Evolutionary conservation across 2,797 vertebrate species (phyloP).

Genomic region (Discoglossus pictus): DNA sequence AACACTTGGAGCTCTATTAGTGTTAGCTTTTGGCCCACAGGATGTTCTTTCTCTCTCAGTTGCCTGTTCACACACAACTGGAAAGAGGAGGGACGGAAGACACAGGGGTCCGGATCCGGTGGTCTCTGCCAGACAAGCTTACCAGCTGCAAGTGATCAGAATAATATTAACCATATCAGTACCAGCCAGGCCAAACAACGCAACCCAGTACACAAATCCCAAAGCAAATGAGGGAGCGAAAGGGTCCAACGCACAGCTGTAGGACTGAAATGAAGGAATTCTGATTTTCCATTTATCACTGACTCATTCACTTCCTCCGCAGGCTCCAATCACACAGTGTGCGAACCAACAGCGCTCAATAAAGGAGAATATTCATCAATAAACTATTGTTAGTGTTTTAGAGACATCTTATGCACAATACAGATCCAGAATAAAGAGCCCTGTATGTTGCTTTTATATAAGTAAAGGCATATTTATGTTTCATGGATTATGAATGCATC

Average conservation of each 20-base stretch:
- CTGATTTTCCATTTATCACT: constrained; percentile 43
- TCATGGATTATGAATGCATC: too few species aligned
- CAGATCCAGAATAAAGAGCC: too few species aligned
- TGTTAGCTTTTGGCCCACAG: constrained; percentile 25
- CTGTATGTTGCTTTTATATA: too few species aligned
- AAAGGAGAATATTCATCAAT: constrained; percentile 32
- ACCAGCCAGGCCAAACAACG: neutral
- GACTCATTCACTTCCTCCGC: constrained; percentile 43
- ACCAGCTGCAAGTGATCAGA: constrained; percentile 37
- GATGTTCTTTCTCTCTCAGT: constrained; percentile 17
- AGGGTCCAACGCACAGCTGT: constrained; percentile 39
- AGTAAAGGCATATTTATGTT: too few species aligned
- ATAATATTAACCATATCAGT: constrained; percentile 25
- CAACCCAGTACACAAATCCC: neutral
- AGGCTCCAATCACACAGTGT: constrained; percentile 18
- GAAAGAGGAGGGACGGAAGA: constrained; percentile 34
- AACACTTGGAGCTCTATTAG: constrained; percentile 34
- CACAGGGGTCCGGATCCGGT: constrained; percentile 36
- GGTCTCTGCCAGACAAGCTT: constrained; percentile 30
- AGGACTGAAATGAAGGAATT: constrained; percentile 36
- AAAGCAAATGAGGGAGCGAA: constrained; percentile 19
- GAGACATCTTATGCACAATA: neutral
- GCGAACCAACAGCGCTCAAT: constrained; percentile 15
- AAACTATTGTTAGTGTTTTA: constrained; percentile 19
- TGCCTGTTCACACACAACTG: constrained; percentile 35